Conservation (phyloP, 2,113 vertebrate genomes). For the Vimba vimba region DNA sequence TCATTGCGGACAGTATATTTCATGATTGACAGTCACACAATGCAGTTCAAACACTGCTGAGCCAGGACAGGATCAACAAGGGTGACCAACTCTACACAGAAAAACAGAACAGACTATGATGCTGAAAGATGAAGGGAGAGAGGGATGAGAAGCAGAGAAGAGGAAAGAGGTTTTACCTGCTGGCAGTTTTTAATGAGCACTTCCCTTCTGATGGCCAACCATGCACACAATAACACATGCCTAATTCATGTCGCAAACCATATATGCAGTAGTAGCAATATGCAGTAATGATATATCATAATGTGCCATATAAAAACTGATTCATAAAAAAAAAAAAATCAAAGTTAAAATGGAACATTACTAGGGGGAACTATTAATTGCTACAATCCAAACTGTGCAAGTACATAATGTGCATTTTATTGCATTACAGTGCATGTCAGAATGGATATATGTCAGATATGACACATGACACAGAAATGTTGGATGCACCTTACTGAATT, state of each 20-base stretch:
- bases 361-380: no score
- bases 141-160: slow-evolving; percentile 26
- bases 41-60: slow-evolving; percentile 27
- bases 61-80: slow-evolving; percentile 33
- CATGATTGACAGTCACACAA: slow-evolving; percentile 40
- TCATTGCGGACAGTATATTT: slow-evolving; percentile 32
- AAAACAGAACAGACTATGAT: slow-evolving; percentile 20
- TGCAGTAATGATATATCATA: not conserved
- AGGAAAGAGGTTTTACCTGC: slow-evolving; percentile 70
- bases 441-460: not conserved
- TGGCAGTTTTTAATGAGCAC: slow-evolving; percentile 81
- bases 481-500: not conserved
- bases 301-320: not conserved
- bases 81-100: slow-evolving; percentile 35
- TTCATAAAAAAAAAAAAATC: slow-evolving; percentile 11
- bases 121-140: slow-evolving; percentile 27
- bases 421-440: no score
- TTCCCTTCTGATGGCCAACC: slow-evolving; percentile 58
- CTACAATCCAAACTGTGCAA: no score
- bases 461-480: not conserved
- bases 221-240: slow-evolving; percentile 24
- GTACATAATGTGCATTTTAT: no score
- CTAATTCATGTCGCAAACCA: not conserved
- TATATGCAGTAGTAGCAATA: not conserved
- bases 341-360: not conserved